A percentile compares a stretch with the other conserved stretches of the same genome.
phyloP scores from a whole-genome alignment of 2,113 vertebrate genomes.

The Chunga burmeisteri region DNA sequence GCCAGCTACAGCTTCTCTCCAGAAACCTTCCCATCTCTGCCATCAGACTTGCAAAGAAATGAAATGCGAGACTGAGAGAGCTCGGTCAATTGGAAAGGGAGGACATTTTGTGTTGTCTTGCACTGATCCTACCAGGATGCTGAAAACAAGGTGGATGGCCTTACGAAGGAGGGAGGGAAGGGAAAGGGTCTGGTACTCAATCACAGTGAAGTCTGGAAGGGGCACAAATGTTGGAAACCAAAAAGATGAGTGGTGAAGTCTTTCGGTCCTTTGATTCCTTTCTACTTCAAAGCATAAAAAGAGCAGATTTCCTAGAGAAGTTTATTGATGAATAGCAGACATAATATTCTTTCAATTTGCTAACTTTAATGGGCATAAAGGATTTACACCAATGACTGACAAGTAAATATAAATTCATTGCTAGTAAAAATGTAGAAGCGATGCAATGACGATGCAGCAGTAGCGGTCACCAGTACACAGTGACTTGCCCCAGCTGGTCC shows the following conservation, averaged over 20 bases:
- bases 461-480: background rate
- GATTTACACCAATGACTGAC: background rate
- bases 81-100: background rate
- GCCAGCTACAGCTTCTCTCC: background rate
- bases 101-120: background rate
- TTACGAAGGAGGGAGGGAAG: background rate
- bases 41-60: background rate
- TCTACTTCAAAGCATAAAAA: background rate
- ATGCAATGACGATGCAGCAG: background rate
- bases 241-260: background rate
- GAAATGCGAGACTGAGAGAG: background rate
- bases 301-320: background rate
- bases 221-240: background rate
- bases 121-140: background rate
- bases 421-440: background rate
- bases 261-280: background rate
- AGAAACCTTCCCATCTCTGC: background rate
- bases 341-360: background rate
- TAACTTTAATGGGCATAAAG: background rate
- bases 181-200: background rate
- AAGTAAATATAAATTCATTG: background rate
- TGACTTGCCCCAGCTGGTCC: background rate
- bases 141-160: background rate
- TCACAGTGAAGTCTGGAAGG: background rate
- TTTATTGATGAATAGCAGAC: background rate